A percentile compares a stretch with the other conserved stretches of the same genome.
phyloP scores from a whole-genome alignment of 1,140 invertebrate species.

The Coptotermes formosanus region DNA sequence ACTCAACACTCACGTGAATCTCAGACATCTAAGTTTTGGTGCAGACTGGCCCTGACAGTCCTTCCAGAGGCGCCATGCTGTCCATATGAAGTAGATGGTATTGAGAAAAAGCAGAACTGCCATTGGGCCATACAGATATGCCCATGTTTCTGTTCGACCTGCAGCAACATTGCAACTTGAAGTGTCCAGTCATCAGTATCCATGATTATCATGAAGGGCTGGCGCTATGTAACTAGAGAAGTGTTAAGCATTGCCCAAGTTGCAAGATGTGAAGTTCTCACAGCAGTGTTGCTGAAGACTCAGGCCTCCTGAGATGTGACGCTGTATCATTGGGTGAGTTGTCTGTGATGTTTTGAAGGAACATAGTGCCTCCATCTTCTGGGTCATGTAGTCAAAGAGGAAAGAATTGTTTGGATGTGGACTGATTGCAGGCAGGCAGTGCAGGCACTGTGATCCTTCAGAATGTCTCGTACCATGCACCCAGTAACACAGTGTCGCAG shows the following conservation, averaged over 20 bases:
- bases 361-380: neutral
- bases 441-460: too few species aligned
- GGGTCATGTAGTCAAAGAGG: neutral
- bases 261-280: neutral
- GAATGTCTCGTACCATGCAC: too few species aligned
- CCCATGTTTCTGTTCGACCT: conserved; percentile 56
- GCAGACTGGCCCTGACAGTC: conserved; percentile 50
- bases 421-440: too few species aligned
- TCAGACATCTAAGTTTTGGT: conserved; percentile 54
- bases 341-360: too few species aligned
- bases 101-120: conserved; percentile 56
- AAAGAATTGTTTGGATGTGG: too few species aligned
- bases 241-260: neutral
- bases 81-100: conserved; percentile 56
- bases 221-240: too few species aligned
- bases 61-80: conserved; percentile 55
- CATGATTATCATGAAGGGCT: too few species aligned
- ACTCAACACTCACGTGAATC: conserved; percentile 52
- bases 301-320: too few species aligned
- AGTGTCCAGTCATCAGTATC: too few species aligned
- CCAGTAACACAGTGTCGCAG: too few species aligned
- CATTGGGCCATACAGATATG: conserved; percentile 65
- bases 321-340: too few species aligned
- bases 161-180: conserved; percentile 38
- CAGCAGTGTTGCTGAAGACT: neutral